phyloP scores from a whole-genome alignment of 2,113 vertebrate species.

The Muntiacus muntjak region DNA sequence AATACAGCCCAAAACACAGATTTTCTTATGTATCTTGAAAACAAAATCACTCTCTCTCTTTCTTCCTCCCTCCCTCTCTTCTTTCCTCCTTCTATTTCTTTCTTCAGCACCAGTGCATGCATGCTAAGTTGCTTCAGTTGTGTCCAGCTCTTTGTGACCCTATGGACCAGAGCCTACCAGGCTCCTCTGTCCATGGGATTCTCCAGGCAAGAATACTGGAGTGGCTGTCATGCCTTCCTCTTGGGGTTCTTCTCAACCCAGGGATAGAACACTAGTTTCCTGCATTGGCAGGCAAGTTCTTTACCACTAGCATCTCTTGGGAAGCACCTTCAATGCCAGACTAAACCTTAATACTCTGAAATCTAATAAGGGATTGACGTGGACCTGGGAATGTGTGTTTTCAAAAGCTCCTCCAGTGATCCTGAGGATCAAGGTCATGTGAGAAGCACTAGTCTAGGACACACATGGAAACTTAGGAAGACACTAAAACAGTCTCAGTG shows the following conservation, averaged over 20 bases:
- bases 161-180: neutral
- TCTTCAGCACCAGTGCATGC: neutral
- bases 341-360: neutral
- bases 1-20: neutral
- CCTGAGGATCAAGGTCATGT: neutral
- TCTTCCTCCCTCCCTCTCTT: neutral
- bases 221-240: neutral
- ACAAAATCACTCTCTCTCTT: neutral
- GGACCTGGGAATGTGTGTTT: neutral
- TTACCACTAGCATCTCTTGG: neutral
- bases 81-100: neutral
- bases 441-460: neutral
- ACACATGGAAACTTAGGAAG: neutral
- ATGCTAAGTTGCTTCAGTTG: neutral
- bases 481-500: neutral
- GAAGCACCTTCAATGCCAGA: neutral
- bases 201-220: neutral
- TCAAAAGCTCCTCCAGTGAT: neutral
- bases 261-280: neutral
- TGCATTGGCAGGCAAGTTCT: neutral
- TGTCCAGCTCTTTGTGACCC: neutral
- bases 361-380: neutral
- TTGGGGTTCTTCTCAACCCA: neutral
- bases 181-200: neutral
- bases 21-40: neutral